These are phyloP conservation scores for Diabrotica virgifera DNA, from an alignment of 1,140 invertebrate genomes.

Conservation along the genomic window DNA sequence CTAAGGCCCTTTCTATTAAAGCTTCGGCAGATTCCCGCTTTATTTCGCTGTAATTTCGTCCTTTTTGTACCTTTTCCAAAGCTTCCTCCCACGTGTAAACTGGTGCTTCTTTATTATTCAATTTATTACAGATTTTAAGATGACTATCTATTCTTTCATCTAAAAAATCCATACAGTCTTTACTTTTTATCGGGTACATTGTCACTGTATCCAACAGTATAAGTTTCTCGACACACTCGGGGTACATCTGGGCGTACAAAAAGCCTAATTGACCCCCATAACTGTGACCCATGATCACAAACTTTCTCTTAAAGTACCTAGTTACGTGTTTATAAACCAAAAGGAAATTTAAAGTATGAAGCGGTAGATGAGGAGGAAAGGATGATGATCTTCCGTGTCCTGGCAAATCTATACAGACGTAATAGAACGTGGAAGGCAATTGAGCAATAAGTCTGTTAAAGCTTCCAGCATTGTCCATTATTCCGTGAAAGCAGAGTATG, in stretches of 20 bases:
- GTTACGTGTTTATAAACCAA: constrained; percentile 53
- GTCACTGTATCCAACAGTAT: constrained; percentile 55
- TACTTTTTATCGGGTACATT: constrained; percentile 35
- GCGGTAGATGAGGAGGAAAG: constrained; percentile 52
- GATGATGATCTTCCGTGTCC: constrained; percentile 67
- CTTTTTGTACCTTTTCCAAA: constrained; percentile 48
- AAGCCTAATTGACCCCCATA: constrained; percentile 54
- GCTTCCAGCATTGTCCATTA: constrained; percentile 62
- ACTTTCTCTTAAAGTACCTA: constrained; percentile 52
- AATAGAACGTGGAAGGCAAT: constrained; percentile 58
- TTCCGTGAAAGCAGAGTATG: constrained; percentile 63
- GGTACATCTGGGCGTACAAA: constrained; percentile 52
- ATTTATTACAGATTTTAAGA: constrained; percentile 37
- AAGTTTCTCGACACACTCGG: constrained; percentile 53
- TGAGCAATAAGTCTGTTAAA: constrained; percentile 62
- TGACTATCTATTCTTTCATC: constrained; percentile 38
- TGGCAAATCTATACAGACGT: constrained; percentile 65
- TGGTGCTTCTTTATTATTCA: constrained; percentile 35
- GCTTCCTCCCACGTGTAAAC: constrained; percentile 55
- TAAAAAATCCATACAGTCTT: constrained; percentile 39
- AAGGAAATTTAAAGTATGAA: constrained; percentile 52
- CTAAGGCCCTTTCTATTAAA: constrained; percentile 52
- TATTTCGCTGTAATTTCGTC: constrained; percentile 37
- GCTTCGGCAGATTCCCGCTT: constrained; percentile 49
- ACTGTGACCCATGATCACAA: constrained; percentile 59